Percentiles rank a stretch among this genome's conserved stretches.
phyloP scores from a whole-genome alignment of 2,113 vertebrate genomes.

The Perca flavescens region DNA sequence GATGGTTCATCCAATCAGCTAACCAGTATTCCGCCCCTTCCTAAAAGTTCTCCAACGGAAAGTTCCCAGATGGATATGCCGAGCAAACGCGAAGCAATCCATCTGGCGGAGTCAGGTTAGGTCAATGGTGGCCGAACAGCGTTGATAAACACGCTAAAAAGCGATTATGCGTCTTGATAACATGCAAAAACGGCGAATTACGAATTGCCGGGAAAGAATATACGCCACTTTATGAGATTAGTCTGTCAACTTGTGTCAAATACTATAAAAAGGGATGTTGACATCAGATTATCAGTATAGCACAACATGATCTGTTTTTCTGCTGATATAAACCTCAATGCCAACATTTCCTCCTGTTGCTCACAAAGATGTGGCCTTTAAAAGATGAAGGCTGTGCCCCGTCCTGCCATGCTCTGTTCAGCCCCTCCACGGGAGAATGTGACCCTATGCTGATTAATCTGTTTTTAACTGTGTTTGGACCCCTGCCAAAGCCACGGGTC shows the following conservation, averaged over 20 bases:
- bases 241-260: not conserved
- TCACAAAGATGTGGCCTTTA: slow-evolving; percentile 33
- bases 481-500: slow-evolving; percentile 69
- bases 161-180: too few relatives aligned
- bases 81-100: too few relatives aligned
- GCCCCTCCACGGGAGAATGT: slow-evolving; percentile 75
- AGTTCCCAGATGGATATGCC: too few relatives aligned
- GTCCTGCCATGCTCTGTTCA: slow-evolving; percentile 48
- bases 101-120: too few relatives aligned
- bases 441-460: slow-evolving; percentile 82
- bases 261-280: not conserved
- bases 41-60: too few relatives aligned
- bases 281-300: not conserved
- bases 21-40: too few relatives aligned
- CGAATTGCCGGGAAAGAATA: too few relatives aligned
- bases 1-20: too few relatives aligned
- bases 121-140: too few relatives aligned
- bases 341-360: slow-evolving; percentile 26
- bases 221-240: too few relatives aligned
- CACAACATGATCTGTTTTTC: slow-evolving; percentile 13
- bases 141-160: too few relatives aligned
- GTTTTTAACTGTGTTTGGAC: slow-evolving; percentile 79
- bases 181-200: too few relatives aligned
- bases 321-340: not conserved
- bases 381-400: slow-evolving; percentile 42